phyloP scores from a whole-genome alignment of 1,140 invertebrate species.

The Macrocentrus cingulum region DNA sequence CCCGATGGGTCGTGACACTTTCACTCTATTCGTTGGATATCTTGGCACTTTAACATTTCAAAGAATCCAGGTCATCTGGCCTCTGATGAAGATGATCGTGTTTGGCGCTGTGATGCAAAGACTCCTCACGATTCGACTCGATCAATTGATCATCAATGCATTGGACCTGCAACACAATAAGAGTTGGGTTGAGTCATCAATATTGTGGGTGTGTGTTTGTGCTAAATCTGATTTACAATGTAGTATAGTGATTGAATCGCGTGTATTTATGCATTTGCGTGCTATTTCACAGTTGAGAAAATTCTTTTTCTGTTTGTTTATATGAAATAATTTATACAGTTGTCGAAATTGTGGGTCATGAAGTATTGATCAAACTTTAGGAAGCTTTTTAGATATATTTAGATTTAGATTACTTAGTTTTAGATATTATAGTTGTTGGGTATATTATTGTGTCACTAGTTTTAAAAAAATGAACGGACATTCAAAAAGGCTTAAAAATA shows the following conservation, averaged over 20 bases:
- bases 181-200: conserved; percentile 1
- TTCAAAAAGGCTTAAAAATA: too few species aligned
- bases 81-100: not conserved
- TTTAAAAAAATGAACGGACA: too few species aligned
- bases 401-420: too few species aligned
- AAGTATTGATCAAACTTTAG: too few species aligned
- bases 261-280: not conserved
- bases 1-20: conserved; percentile 20
- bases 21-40: conserved; percentile 3
- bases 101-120: not conserved
- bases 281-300: not conserved
- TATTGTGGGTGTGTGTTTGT: not conserved
- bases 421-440: too few species aligned
- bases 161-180: conserved; percentile 10
- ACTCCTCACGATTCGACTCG: not conserved
- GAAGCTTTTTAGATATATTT: too few species aligned
- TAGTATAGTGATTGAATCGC: not conserved
- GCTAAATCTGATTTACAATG: too few species aligned
- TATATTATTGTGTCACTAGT: too few species aligned
- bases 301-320: not conserved
- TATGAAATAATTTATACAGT: too few species aligned
- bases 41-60: conserved; percentile 8
- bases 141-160: conserved; percentile 1
- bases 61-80: conserved; percentile 13
- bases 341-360: not conserved